These are phyloP conservation scores for Genyomyrus donnyi DNA, from an alignment of 2,113 vertebrate species.

Conservation along the genomic window DNA sequence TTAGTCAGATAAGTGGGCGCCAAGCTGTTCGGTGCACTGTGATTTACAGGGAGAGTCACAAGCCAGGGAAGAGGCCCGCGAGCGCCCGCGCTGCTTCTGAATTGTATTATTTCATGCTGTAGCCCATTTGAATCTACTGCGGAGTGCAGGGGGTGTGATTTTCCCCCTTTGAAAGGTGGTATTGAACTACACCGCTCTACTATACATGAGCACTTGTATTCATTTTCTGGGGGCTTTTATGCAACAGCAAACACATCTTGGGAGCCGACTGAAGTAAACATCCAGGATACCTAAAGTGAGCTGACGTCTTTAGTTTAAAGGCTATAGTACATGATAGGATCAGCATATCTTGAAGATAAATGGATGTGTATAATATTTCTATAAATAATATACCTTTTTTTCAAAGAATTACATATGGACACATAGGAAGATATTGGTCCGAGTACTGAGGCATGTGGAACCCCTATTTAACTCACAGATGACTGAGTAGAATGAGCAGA, in stretches of 20 bases:
- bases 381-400: neutral
- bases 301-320: neutral
- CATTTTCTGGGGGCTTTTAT: neutral
- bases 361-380: neutral
- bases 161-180: neutral
- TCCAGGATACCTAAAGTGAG: neutral
- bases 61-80: neutral
- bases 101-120: neutral
- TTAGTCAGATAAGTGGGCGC: neutral
- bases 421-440: neutral
- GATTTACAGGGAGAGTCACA: neutral
- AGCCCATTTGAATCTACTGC: neutral
- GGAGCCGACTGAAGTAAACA: neutral
- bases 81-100: neutral
- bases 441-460: neutral
- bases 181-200: neutral
- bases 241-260: neutral
- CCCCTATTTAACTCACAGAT: neutral
- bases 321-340: neutral
- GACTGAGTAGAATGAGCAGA: neutral
- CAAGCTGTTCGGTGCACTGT: neutral
- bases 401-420: neutral
- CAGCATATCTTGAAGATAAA: neutral
- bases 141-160: neutral
- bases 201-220: neutral